Conservation (phyloP, 1,140 invertebrate species). For the Elysia chlorotica region DNA sequence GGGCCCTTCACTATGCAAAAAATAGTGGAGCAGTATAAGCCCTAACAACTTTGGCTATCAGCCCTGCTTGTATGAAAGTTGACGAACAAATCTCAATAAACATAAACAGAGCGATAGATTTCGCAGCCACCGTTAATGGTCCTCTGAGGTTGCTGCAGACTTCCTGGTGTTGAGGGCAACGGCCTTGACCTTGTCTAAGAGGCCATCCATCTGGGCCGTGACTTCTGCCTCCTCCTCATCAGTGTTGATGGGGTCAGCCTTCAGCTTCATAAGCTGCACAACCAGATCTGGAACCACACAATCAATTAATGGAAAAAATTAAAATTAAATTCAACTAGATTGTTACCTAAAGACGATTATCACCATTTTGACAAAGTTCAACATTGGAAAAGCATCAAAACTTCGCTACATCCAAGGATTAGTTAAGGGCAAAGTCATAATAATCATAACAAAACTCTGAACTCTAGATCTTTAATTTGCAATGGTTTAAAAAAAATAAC, state of each 20-base stretch:
- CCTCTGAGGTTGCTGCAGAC: conserved; percentile 5
- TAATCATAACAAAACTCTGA: too few species aligned
- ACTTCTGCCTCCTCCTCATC: conserved; percentile 33
- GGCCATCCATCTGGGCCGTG: conserved; percentile 23
- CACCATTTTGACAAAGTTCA: conserved; percentile 57
- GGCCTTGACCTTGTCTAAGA: conserved; percentile 35
- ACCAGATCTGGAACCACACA: conserved; percentile 71
- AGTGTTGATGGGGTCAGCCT: conserved; percentile 60
- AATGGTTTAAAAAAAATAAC: too few species aligned
- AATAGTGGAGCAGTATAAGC: not conserved
- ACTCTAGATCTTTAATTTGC: too few species aligned
- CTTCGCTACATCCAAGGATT: not conserved
- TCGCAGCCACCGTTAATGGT: not conserved
- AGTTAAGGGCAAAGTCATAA: not conserved
- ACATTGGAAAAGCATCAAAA: conserved; percentile 12
- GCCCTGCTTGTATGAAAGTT: not conserved
- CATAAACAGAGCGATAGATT: not conserved
- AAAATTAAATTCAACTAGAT: too few species aligned
- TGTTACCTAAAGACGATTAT: too few species aligned
- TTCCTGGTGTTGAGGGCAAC: conserved; percentile 41
- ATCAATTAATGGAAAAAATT: too few species aligned
- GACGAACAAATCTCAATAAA: not conserved
- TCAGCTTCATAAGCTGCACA: conserved; percentile 70
- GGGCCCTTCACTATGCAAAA: not conserved
- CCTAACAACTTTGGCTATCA: not conserved